phyloP scores from a whole-genome alignment of 2,113 vertebrate genomes.

The Stigmatopora nigra region DNA sequence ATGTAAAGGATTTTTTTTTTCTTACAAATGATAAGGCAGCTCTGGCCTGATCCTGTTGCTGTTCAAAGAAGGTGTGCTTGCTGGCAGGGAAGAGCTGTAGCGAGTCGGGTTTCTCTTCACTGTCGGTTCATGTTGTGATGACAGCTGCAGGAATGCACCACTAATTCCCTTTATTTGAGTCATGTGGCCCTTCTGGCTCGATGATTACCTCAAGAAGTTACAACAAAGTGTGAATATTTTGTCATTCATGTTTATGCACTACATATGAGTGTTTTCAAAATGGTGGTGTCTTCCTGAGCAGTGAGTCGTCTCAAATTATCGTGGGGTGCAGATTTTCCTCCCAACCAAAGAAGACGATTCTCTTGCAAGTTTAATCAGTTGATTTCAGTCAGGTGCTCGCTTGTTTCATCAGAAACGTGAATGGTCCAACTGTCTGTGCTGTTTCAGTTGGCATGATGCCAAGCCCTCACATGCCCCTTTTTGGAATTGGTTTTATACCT shows the following conservation, averaged over 20 bases:
- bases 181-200: conserved; percentile 38
- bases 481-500: no score
- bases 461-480: no score
- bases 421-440: no score
- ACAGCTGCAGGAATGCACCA: conserved; percentile 59
- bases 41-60: conserved; percentile 22
- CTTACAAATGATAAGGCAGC: conserved; percentile 41
- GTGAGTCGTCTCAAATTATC: conserved; percentile 15
- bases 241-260: not conserved
- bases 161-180: conserved; percentile 42
- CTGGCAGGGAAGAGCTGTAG: conserved; percentile 24
- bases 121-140: conserved; percentile 48
- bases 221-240: conserved; percentile 6
- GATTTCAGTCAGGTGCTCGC: no score
- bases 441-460: no score
- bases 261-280: conserved; percentile 12
- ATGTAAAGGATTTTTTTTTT: conserved; percentile 49
- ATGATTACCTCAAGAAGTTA: conserved; percentile 21
- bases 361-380: no score
- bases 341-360: no score
- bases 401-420: no score
- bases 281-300: conserved; percentile 5
- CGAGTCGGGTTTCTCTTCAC: conserved; percentile 53
- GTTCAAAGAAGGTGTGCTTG: conserved; percentile 21
- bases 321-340: not conserved